Base-by-base conservation (phyloP, 2,888 invertebrate species). In the Caenorhabditis afra region DNA sequence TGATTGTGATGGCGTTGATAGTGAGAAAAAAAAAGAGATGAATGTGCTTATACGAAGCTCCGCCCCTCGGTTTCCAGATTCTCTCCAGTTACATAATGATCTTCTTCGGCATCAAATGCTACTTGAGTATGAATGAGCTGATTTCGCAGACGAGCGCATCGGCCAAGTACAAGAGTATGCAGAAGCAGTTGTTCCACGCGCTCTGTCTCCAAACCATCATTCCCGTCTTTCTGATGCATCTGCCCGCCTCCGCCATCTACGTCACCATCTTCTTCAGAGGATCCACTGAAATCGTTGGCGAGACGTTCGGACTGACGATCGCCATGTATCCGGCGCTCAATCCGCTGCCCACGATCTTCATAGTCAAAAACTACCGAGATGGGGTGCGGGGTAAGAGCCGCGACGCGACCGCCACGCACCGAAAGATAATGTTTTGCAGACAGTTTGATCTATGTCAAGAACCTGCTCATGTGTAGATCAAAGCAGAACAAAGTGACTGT, bases 311-410 rank as follows among this genome's bases (percentile, higher is more conserved):
- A 23, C n/a, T 65, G 12, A 73, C 65, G 1, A 73, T 73, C 18
- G 58, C 65, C 16, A 41, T 73, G 49, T 73, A 65, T 44, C 73
- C 73, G 1, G 65, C 73, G 14, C 58, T 73, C 45, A 59, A 73
- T 14, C 73, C 73, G 1, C 45, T 73, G 5, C 73, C 73, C 14
- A 73, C 57, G 39, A 64, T 73, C 29, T 73, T 73, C 39, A 73
- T 73, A 12, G 64, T 73, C 16, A 73, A 73, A 35, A 73, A 52
- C 23, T 73, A 73, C 45, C 22, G 65, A 16, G 50, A 44, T 7
- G 65, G 65, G 1, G 16, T 73, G 45, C 35, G 49, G 53, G 50
- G 67, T 58, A 41, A 8, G 37, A 44, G 18, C 50, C 52, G 52
- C 41, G n/a, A n/a, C n/a, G n/a, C n/a, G n/a, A n/a, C n/a, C n/a